Conservation (phyloP, 2,888 invertebrate species). For the Phengaris arion region DNA sequence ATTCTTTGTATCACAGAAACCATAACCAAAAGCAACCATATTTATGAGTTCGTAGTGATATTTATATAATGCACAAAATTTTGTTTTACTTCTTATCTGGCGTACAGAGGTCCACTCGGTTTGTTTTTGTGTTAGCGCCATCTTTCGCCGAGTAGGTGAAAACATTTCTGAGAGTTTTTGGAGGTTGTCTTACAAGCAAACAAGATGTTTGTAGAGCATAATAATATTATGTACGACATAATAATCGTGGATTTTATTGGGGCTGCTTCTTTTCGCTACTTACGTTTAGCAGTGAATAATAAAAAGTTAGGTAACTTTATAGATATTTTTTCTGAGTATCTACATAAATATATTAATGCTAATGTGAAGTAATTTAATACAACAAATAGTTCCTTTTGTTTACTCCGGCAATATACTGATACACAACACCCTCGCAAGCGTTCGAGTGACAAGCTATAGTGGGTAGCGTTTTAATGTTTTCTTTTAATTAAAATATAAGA, state of each 20-base stretch:
- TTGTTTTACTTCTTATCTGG: not conserved
- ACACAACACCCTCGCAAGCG: constrained; percentile 49
- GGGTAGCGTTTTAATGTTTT: not conserved
- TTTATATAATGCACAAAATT: not conserved
- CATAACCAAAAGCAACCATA: not conserved
- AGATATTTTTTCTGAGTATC: constrained; percentile 23
- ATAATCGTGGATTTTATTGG: not conserved
- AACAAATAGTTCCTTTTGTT: constrained; percentile 53
- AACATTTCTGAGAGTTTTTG: not conserved
- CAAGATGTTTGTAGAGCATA: not conserved
- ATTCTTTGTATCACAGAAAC: not conserved
- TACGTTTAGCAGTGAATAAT: constrained; percentile 13
- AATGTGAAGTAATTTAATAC: constrained; percentile 46
- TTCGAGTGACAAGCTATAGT: constrained; percentile 32
- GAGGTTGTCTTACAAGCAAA: not conserved
- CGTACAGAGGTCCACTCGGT: not conserved
- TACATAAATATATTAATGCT: constrained; percentile 30
- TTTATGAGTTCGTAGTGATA: not conserved
- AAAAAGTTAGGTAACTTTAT: constrained; percentile 9
- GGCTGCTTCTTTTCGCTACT: not conserved
- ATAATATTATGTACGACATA: not conserved
- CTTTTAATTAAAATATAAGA: not conserved
- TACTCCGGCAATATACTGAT: constrained; percentile 50
- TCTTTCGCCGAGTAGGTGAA: constrained; percentile 10
- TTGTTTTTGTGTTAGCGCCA: constrained; percentile 10